A percentile compares a stretch with the other conserved stretches of the same genome.
These are phyloP conservation scores for Drosophila murphyi DNA, from an alignment of 1,140 invertebrate species.

Conservation along the genomic window DNA sequence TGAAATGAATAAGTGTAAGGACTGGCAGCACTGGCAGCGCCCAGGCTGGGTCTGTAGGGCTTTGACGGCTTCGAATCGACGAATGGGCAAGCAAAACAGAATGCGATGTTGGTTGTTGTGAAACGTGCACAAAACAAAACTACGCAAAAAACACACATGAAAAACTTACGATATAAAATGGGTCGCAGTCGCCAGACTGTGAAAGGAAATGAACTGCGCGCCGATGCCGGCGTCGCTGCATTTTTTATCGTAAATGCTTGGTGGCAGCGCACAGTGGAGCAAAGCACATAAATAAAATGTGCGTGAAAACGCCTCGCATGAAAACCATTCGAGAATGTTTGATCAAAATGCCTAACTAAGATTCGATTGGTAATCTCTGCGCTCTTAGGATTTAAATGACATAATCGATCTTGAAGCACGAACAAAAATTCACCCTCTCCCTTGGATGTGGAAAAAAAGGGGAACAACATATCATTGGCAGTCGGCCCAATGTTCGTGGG, in stretches of 20 bases:
- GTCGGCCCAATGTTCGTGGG: too few relatives aligned
- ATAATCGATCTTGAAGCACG: too few relatives aligned
- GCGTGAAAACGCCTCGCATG: too few relatives aligned
- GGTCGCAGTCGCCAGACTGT: not conserved
- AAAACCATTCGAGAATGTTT: too few relatives aligned
- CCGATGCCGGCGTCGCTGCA: constrained; percentile 17
- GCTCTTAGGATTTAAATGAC: too few relatives aligned
- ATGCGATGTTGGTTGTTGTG: constrained; percentile 78
- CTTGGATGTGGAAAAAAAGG: too few relatives aligned
- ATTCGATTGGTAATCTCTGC: too few relatives aligned
- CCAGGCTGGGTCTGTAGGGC: constrained; percentile 4
- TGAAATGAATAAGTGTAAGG: not conserved
- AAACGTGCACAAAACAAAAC: constrained; percentile 69
- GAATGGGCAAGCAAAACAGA: constrained; percentile 75
- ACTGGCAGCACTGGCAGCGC: constrained; percentile 34
- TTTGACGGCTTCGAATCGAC: constrained; percentile 31
- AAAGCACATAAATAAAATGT: not conserved
- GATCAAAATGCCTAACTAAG: too few relatives aligned
- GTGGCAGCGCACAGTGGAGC: constrained; percentile 30
- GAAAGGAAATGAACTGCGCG: constrained; percentile 28
- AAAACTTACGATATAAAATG: constrained; percentile 59
- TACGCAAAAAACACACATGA: constrained; percentile 56
- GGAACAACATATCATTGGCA: too few relatives aligned
- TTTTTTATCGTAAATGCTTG: constrained; percentile 32
- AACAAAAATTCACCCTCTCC: too few relatives aligned